Conservation (phyloP, 1,140 invertebrate genomes). For the Megathymus violae region DNA sequence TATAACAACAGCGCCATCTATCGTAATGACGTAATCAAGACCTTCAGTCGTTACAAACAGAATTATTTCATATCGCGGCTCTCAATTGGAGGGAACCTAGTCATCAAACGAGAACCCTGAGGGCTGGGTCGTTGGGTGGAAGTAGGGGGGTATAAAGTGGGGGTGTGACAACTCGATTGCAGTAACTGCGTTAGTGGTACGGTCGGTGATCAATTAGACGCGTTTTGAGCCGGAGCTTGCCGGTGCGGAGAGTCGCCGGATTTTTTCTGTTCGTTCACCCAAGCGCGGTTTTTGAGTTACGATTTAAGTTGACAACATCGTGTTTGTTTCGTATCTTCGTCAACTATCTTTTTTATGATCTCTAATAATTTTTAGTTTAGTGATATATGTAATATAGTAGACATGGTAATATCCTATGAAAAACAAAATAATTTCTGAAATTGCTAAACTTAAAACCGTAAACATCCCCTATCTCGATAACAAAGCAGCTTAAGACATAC, state of each 20-base stretch:
- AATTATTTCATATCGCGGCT: slow-evolving; percentile 30
- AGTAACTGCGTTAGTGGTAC: slow-evolving; percentile 40
- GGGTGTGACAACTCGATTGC: too few relatives aligned
- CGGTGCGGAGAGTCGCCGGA: slow-evolving; percentile 8
- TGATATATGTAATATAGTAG: too few relatives aligned
- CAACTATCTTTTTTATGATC: too few relatives aligned
- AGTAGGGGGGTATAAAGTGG: too few relatives aligned
- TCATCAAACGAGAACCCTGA: slow-evolving; percentile 32
- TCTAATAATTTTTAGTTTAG: too few relatives aligned
- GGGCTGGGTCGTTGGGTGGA: too few relatives aligned
- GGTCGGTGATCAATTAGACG: slow-evolving; percentile 30
- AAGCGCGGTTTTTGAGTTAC: slow-evolving; percentile 14
- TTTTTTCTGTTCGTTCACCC: slow-evolving; percentile 25
- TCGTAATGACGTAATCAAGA: slow-evolving; percentile 25
- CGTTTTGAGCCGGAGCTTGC: slow-evolving; percentile 31
- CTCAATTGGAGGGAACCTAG: slow-evolving; percentile 27
- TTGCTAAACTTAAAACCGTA: too few relatives aligned
- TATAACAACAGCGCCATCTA: slow-evolving; percentile 18
- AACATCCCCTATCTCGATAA: too few relatives aligned
- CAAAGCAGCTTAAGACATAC: too few relatives aligned
- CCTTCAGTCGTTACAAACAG: slow-evolving; percentile 17
- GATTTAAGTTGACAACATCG: slow-evolving; percentile 8
- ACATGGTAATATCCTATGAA: too few relatives aligned
- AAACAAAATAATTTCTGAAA: too few relatives aligned
- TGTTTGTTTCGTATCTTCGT: too few relatives aligned